Evolutionary conservation across 2,797 vertebrate genomes (phyloP).

Genomic region (Chelon labrosus): DNA sequence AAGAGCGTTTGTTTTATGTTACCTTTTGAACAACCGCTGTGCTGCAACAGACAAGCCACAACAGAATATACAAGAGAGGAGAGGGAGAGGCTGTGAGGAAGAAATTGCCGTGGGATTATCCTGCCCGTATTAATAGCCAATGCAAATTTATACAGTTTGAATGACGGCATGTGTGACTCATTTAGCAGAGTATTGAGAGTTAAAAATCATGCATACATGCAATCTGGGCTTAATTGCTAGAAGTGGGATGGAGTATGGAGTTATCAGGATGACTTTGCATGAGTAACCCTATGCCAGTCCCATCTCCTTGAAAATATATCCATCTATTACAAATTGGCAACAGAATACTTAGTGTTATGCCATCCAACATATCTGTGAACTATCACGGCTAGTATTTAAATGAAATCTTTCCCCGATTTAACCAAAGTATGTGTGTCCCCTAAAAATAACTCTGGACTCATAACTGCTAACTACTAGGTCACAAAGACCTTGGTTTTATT

Average conservation of each 20-base stretch:
- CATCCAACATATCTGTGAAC: too few species aligned
- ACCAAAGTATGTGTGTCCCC: too few species aligned
- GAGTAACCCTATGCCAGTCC: neutral
- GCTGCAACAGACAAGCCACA: constrained; percentile 35
- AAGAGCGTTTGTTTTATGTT: constrained; percentile 54
- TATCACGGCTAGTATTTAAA: too few species aligned
- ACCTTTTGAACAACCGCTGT: constrained; percentile 65
- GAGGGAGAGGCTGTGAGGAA: neutral
- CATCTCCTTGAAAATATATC: neutral
- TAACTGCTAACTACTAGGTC: too few species aligned
- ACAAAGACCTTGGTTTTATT: too few species aligned
- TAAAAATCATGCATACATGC: neutral
- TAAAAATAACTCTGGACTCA: too few species aligned
- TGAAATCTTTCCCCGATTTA: too few species aligned
- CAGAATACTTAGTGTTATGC: neutral
- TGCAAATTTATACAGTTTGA: constrained; percentile 17
- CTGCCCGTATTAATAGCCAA: constrained; percentile 15
- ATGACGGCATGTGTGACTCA: constrained; percentile 21
- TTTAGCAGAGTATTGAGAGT: neutral
- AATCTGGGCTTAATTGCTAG: neutral
- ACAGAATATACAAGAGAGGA: constrained; percentile 15
- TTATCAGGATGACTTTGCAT: constrained; percentile 1
- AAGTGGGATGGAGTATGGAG: constrained; percentile 3
- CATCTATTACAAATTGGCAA: neutral
- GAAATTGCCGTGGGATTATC: constrained; percentile 17